These are phyloP conservation scores for Corvus moneduloides DNA, from an alignment of 2,113 vertebrate genomes.

Conservation along the genomic window DNA sequence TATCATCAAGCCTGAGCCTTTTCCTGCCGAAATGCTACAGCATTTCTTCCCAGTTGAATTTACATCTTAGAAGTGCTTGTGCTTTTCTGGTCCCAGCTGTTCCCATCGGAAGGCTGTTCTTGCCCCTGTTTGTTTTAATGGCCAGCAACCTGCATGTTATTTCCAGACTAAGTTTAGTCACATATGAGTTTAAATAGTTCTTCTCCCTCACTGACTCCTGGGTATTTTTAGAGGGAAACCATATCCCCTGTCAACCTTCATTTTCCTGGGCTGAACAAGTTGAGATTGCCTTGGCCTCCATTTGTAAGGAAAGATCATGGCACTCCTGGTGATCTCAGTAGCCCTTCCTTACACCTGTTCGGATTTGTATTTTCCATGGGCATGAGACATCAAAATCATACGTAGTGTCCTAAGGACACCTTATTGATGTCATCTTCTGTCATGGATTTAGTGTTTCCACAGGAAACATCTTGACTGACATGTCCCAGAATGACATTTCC, in stretches of 20 bases:
- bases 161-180: constrained; percentile 45
- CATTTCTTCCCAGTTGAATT: not conserved
- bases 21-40: not conserved
- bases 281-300: not conserved
- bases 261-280: not conserved
- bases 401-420: not conserved
- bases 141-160: not conserved
- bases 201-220: not conserved
- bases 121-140: not conserved
- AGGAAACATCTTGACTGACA: not conserved
- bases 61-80: not conserved
- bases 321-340: not conserved
- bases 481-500: not conserved
- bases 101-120: not conserved
- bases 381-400: not conserved
- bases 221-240: constrained; percentile 56
- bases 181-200: constrained; percentile 37
- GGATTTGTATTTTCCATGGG: not conserved
- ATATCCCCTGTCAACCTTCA: not conserved
- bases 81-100: not conserved
- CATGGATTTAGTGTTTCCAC: not conserved
- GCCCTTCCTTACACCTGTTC: not conserved
- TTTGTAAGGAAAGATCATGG: not conserved
- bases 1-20: not conserved
- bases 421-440: not conserved